Percentiles rank a stretch among this genome's conserved stretches.
Conservation (phyloP, 2,797 vertebrate species). For the Carapus acus region DNA sequence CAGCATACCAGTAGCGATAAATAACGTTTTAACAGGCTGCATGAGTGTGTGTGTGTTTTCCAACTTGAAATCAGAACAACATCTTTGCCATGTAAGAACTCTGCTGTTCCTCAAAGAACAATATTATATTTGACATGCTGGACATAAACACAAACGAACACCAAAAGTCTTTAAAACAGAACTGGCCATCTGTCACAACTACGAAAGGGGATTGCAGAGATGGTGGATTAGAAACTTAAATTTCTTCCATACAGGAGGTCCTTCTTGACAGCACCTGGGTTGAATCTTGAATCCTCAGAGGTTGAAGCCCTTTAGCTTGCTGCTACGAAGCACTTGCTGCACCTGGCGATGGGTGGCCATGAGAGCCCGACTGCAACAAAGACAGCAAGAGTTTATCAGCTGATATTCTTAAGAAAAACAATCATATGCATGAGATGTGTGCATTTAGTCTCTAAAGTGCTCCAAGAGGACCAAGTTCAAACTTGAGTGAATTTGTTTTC, state of each 20-base stretch:
- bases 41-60: not conserved
- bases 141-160: not conserved
- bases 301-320: slow-evolving; percentile 32
- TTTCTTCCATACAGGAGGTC: no score
- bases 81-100: not conserved
- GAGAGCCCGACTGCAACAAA: slow-evolving; percentile 69
- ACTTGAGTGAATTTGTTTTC: no score
- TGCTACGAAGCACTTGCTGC: slow-evolving; percentile 60
- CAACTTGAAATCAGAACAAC: not conserved
- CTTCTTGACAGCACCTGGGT: slow-evolving; percentile 16
- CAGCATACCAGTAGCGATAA: slow-evolving; percentile 28
- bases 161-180: slow-evolving; percentile 12
- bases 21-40: slow-evolving; percentile 22
- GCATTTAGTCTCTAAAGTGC: no score
- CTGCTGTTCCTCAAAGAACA: no score
- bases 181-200: not conserved
- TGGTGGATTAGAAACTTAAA: no score
- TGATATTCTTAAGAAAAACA: no score
- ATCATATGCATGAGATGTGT: no score
- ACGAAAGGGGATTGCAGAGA: not conserved
- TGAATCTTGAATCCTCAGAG: slow-evolving; percentile 7
- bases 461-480: no score
- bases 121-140: no score
- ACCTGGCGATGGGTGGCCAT: slow-evolving; percentile 78
- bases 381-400: not conserved